Percentiles rank a stretch among this genome's conserved stretches.
Conservation (phyloP, 2,113 vertebrate species). For the Heterocephalus glaber region DNA sequence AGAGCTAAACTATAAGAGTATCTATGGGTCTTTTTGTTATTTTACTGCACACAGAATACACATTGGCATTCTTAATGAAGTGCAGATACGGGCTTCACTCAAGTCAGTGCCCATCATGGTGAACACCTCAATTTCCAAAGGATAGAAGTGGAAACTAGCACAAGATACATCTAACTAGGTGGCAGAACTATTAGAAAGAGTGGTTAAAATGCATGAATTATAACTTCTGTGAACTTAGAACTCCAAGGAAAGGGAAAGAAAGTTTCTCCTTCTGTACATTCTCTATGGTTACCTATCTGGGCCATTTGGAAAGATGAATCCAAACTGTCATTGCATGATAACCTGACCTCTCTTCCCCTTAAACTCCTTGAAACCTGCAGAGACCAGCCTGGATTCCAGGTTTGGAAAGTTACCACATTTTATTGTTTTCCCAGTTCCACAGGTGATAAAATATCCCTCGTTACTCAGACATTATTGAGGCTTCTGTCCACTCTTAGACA, state of each 20-base stretch:
- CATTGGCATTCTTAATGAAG: not conserved
- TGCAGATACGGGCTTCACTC: not conserved
- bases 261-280: not conserved
- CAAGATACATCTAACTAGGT: not conserved
- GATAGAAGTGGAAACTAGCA: not conserved
- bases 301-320: conserved; percentile 11
- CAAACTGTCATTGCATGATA: not conserved
- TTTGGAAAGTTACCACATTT: not conserved
- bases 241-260: not conserved
- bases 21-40: not conserved
- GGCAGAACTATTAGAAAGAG: not conserved
- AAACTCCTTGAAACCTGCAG: not conserved
- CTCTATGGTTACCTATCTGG: not conserved
- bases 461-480: not conserved
- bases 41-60: not conserved
- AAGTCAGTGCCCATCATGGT: not conserved
- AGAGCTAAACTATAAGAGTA: not conserved
- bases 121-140: not conserved
- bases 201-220: not conserved
- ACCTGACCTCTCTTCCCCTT: not conserved
- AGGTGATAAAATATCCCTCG: not conserved
- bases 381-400: not conserved
- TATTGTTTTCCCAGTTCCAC: not conserved
- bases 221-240: not conserved
- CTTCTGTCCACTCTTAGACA: not conserved